phyloP scores from a whole-genome alignment of 2,888 invertebrate genomes.

The Melanostoma scalare region DNA sequence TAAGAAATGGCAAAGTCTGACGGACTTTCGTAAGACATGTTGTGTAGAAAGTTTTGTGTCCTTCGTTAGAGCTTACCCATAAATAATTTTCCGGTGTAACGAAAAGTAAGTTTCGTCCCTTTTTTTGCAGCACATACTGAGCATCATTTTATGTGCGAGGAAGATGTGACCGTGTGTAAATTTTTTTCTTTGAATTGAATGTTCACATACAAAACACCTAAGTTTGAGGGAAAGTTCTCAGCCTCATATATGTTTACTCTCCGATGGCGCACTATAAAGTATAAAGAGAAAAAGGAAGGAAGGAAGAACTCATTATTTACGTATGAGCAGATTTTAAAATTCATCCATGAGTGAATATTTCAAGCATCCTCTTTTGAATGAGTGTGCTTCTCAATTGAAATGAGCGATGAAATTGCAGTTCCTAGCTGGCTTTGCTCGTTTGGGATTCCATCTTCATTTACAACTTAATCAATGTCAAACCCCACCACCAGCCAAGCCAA shows the following conservation, averaged over 20 bases:
- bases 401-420: constrained; percentile 42
- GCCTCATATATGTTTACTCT: constrained; percentile 9
- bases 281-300: not conserved
- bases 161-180: no score
- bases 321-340: constrained; percentile 35
- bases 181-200: not conserved
- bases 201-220: not conserved
- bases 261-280: constrained; percentile 3
- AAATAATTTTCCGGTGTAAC: no score
- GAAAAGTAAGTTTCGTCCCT: not conserved
- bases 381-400: constrained; percentile 29
- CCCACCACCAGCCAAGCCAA: not conserved
- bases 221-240: constrained; percentile 5
- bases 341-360: constrained; percentile 36
- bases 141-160: no score
- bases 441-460: constrained; percentile 22
- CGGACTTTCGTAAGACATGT: no score
- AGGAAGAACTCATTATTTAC: constrained; percentile 54
- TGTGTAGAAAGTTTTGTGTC: no score
- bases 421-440: not conserved
- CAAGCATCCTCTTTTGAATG: constrained; percentile 20
- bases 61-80: no score
- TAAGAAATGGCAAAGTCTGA: no score
- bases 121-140: constrained; percentile 36
- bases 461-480: constrained; percentile 52